Evolutionary conservation across 2,888 invertebrate genomes (phyloP).

Genomic region (Auanema sp.): DNA sequence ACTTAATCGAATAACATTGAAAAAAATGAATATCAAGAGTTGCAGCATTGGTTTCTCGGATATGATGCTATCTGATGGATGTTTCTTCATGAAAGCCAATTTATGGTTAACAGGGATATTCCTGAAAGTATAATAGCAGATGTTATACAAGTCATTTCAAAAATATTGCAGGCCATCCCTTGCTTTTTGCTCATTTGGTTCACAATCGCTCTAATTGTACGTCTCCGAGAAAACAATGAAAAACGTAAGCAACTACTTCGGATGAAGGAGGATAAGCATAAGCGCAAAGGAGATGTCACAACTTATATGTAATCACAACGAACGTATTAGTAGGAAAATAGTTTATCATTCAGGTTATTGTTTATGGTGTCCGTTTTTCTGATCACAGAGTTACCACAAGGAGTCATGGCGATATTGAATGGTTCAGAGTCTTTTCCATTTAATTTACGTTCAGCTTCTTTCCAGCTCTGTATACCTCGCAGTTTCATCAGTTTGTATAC

Average conservation of each 20-base stretch:
- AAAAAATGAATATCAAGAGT: too few species aligned
- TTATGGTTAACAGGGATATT: conserved; percentile 52
- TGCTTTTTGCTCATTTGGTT: conserved; percentile 43
- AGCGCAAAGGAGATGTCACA: conserved; percentile 37
- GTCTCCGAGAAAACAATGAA: conserved; percentile 35
- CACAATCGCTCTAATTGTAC: conserved; percentile 38
- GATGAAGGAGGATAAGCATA: conserved; percentile 40
- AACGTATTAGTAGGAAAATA: neutral
- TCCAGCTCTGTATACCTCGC: conserved; percentile 47
- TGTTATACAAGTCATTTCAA: neutral
- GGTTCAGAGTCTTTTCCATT: conserved; percentile 22
- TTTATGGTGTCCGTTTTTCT: conserved; percentile 78
- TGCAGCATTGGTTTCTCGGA: conserved; percentile 44
- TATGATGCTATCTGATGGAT: conserved; percentile 38
- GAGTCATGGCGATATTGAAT: conserved; percentile 49
- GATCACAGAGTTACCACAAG: conserved; percentile 75
- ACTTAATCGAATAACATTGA: too few species aligned
- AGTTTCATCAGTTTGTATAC: conserved; percentile 51
- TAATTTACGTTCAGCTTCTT: neutral
- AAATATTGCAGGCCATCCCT: conserved; percentile 35
- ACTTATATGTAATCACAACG: conserved; percentile 39
- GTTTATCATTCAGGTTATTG: conserved; percentile 74
- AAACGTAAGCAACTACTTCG: conserved; percentile 36
- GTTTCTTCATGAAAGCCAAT: conserved; percentile 45
- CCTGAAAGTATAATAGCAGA: conserved; percentile 44